A percentile compares a stretch with the other conserved stretches of the same genome.
Evolutionary conservation across 2,797 vertebrate species (phyloP).

Genomic region (Chelonia mydas): DNA sequence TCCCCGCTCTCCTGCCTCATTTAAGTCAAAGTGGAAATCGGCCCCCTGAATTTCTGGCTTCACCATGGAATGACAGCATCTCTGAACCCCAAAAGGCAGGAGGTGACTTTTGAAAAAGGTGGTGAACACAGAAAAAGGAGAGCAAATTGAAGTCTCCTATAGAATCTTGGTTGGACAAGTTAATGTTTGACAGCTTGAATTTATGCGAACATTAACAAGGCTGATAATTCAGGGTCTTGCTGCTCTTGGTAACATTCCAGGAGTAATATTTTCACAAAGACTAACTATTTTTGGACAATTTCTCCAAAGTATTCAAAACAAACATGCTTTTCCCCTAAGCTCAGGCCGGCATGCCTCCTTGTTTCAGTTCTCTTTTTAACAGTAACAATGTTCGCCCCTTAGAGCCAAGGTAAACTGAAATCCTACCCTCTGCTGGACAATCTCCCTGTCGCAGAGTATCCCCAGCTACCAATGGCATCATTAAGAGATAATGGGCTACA

Average conservation of each 20-base stretch:
- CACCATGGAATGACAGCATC: background rate
- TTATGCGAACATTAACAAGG: conserved; percentile 72
- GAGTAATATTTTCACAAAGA: conserved; percentile 78
- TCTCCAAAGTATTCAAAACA: conserved; percentile 64
- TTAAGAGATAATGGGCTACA: background rate
- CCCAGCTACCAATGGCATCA: background rate
- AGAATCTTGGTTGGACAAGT: conserved; percentile 62
- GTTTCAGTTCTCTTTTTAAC: conserved; percentile 54
- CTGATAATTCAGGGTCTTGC: conserved; percentile 76
- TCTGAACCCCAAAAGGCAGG: conserved; percentile 6
- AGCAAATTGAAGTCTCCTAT: conserved; percentile 28
- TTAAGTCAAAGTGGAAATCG: background rate
- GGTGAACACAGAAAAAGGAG: conserved; percentile 46
- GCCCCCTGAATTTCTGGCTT: background rate
- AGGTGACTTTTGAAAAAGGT: conserved; percentile 13
- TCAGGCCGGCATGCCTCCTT: conserved; percentile 38
- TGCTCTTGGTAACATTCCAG: conserved; percentile 78
- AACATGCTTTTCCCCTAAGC: conserved; percentile 51
- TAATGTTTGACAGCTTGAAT: conserved; percentile 71
- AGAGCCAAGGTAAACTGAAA: conserved; percentile 46
- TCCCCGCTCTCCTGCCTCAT: background rate
- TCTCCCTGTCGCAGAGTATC: background rate
- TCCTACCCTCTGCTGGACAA: conserved; percentile 33
- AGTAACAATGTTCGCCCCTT: conserved; percentile 54
- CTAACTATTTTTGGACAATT: conserved; percentile 78